Conservation (phyloP, 37 sponge, comb jelly and placozoan species). For the Cladorhizidae sp. region DNA sequence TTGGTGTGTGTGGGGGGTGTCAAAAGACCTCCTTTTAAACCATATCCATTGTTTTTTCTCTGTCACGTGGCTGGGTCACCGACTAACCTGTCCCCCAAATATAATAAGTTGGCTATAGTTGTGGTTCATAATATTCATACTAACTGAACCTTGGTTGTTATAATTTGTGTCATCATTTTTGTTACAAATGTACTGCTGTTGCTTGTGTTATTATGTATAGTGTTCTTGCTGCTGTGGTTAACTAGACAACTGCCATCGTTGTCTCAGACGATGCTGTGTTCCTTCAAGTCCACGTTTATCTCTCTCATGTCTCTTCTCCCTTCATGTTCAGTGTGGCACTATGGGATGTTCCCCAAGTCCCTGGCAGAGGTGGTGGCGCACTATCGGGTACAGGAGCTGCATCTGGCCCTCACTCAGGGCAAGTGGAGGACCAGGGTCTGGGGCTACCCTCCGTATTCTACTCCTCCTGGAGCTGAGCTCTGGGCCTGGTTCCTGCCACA, state of each 20-base stretch:
- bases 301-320: too few species aligned
- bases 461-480: conserved; percentile 94
- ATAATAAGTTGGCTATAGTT: too few species aligned
- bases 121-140: too few species aligned
- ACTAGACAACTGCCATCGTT: neutral
- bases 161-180: too few species aligned
- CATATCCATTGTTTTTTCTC: too few species aligned
- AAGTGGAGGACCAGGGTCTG: conserved; percentile 87
- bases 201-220: too few species aligned
- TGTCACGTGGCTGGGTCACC: too few species aligned
- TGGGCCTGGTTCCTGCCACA: conserved; percentile 87
- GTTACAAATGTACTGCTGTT: too few species aligned
- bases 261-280: neutral
- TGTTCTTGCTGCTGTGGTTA: neutral
- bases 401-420: conserved; percentile 92
- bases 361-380: conserved; percentile 83
- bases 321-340: conserved; percentile 66
- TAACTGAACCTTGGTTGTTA: too few species aligned
- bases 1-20: too few species aligned
- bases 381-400: conserved; percentile 91
- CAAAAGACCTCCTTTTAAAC: too few species aligned
- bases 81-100: too few species aligned
- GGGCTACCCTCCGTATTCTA: conserved; percentile 82
- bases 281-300: neutral
- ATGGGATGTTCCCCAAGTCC: conserved; percentile 91